A percentile compares a stretch with the other conserved stretches of the same genome.
These are phyloP conservation scores for Mustela nigripes DNA, from an alignment of 2,113 vertebrate genomes.

Conservation along the genomic window DNA sequence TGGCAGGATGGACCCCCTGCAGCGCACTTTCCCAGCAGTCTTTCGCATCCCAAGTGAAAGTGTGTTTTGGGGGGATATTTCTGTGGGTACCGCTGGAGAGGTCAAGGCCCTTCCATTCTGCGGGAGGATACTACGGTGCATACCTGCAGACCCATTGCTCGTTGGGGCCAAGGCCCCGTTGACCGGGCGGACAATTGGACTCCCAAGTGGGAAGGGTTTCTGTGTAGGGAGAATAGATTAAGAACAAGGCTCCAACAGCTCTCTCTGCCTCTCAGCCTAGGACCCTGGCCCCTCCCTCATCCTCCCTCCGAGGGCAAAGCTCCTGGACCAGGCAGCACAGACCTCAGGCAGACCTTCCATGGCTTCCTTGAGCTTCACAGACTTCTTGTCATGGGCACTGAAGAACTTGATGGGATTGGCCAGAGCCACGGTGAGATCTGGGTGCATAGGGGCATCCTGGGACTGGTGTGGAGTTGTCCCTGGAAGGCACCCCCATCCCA, in stretches of 20 bases:
- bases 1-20: background rate
- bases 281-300: background rate
- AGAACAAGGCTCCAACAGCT: background rate
- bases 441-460: background rate
- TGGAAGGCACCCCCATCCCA: background rate
- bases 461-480: background rate
- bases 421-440: constrained; percentile 88
- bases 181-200: constrained; percentile 46
- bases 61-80: background rate
- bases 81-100: background rate
- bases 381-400: constrained; percentile 86
- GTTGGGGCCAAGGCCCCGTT: constrained; percentile 69
- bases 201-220: constrained; percentile 72
- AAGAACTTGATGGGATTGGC: constrained; percentile 92
- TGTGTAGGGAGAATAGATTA: constrained; percentile 61
- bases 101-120: background rate
- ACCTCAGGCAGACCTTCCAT: constrained; percentile 81
- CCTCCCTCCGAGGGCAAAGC: background rate
- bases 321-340: background rate
- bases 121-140: background rate
- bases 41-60: background rate
- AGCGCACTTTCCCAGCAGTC: background rate
- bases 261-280: background rate
- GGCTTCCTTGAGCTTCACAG: constrained; percentile 81
- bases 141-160: constrained; percentile 86